Base-by-base conservation (phyloP, 2,113 vertebrate genomes). In the Stegastes partitus region DNA sequence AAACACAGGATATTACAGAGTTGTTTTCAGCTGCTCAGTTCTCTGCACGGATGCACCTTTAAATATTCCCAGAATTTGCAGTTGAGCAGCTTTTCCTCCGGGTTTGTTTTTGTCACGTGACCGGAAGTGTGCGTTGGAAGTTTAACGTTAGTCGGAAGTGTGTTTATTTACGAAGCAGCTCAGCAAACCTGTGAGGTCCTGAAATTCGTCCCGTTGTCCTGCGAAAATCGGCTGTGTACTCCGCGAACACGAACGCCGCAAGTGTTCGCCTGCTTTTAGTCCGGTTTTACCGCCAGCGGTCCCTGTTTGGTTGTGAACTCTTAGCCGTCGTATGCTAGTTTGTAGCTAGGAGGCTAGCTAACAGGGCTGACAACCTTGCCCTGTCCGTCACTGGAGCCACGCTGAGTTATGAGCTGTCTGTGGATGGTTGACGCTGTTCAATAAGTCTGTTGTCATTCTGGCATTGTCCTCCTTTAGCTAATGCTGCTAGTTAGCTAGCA, bases 81-180 rank as follows among this genome's bases (percentile, higher is more conserved):
- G 7, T 9, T 34, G 10, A 9, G 31, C 31, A 8, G 31, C 31
- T 6, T 34, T 34, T 34, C 31, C 31, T 34, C 31, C 31, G 31
- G 70, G 59, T 81, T 91, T 94, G 92, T 93, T 94, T 90, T 93
- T 31, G 77, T 88, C 94, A 95, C 81, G 78, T 95, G 94, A 93
- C 85, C 23, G 93, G 94, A 94, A 94, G 76, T 72, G 9, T 31
- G 42, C 7, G 70, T 81, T 83, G 69, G 69, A 86, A 73, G 50
- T 74, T 74, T 16, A 37, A 14, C 22, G 51, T 19, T 54, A 61
- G 55, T 51, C 82, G 86, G 83, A 92, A 91, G 82, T 73, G 57
- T 71, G 56, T 74, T 68, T 79, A 78, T 79, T 69, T 78, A 68
- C 39, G 57, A 56, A 51, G 57, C 67, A 39, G 72, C 53, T 77